Percentiles rank a stretch among this genome's conserved stretches.
Evolutionary conservation across 1,140 invertebrate genomes (phyloP).

Genomic region (Hormaphis cornu): DNA sequence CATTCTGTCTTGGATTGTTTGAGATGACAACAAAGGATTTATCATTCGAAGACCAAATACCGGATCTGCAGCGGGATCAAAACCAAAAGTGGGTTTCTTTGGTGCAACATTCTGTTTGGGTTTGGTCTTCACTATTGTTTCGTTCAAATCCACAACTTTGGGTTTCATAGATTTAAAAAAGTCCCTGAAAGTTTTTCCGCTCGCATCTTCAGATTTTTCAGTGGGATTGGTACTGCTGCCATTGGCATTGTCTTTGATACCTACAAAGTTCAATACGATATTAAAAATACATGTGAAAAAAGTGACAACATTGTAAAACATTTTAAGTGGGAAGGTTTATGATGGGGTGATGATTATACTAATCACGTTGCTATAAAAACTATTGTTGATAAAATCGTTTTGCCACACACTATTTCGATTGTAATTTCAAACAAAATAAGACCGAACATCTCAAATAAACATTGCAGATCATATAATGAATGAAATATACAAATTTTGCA

Average conservation of each 20-base stretch:
- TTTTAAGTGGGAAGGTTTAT: no score
- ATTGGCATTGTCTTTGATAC: background rate
- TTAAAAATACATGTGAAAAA: no score
- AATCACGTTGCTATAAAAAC: no score
- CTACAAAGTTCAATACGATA: no score
- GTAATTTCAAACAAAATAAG: no score
- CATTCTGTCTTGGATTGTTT: slow-evolving; percentile 63
- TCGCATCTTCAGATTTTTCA: background rate
- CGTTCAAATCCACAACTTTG: slow-evolving; percentile 8
- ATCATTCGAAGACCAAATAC: slow-evolving; percentile 61
- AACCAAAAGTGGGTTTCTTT: slow-evolving; percentile 8
- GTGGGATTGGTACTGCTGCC: background rate
- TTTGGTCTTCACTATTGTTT: background rate
- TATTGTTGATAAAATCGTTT: no score
- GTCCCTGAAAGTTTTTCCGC: background rate
- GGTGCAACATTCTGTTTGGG: background rate
- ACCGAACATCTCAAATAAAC: no score
- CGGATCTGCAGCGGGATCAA: slow-evolving; percentile 57
- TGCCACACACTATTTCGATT: no score
- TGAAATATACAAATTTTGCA: no score
- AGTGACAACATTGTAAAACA: no score
- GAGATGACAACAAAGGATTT: slow-evolving; percentile 69
- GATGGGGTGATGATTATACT: no score
- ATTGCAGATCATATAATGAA: no score
- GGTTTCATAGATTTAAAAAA: slow-evolving; percentile 23